Evolutionary conservation across 2,797 vertebrate genomes (phyloP), one percentile per base, ranked within the genome.

Genomic region (Fratercula arctica): DNA sequence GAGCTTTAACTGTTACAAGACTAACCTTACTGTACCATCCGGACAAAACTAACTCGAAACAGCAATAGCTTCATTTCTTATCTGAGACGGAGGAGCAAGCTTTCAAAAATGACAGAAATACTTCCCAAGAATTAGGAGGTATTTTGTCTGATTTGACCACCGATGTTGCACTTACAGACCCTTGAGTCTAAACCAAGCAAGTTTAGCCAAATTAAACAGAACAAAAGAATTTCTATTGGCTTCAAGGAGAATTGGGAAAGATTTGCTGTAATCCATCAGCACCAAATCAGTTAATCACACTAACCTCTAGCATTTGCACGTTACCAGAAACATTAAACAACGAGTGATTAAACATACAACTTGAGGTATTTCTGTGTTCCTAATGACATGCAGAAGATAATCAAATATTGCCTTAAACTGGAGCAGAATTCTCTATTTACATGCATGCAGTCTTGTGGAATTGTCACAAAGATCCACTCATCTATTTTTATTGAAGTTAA

Each of bases 261-360:
- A 57, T 16, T 69, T 16, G 4, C 35, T 79, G 18, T 66, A 48
- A 50, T 26, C 18, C 33, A 26, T 35, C 37, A 54, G 66, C 77
- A 85, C 41, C 1, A 3, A 59, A 85, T n/a, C 31, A 37, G 11
- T 90, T 87, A 79, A 90, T 73, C 33, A 26, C 3, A 3, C 11
- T 60, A 80, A 80, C 24, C 41, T 72, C 46, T 43, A 73, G 59
- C n/a, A 76, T 46, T 53, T 56, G 10, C 46, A 75, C 0, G 0
- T 53, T 94, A 88, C 33, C 76, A 84, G 50, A 78, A 91, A 89
- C 2, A 0, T 45, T 81, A 66, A 72, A 76, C 41, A 39, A 26
- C 0, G 3, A 77, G 37, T 50, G 11, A 56, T n/a, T 43, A 85
- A 41, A 80, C 3, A 69, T 1, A 51, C 0, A 0, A 50, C 54